A percentile compares a stretch with the other conserved stretches of the same genome.
Evolutionary conservation across 2,113 vertebrate species (phyloP).

Genomic region (Loxodonta africana): DNA sequence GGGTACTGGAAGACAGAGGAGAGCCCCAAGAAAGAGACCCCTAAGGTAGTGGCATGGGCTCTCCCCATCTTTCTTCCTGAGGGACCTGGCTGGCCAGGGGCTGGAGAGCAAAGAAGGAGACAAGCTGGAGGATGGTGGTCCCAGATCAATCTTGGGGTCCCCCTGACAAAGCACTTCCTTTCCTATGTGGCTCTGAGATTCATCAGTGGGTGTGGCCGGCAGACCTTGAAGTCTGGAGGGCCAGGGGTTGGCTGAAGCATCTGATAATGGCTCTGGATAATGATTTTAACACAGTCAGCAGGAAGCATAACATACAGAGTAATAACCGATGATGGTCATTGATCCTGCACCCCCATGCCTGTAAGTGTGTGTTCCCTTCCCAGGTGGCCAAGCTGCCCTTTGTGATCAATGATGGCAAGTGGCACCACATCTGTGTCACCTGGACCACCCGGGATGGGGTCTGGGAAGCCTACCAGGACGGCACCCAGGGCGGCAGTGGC

Average conservation of each 20-base stretch:
- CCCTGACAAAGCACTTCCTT: background rate
- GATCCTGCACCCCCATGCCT: rapidly evolving
- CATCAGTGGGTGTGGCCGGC: rapidly evolving
- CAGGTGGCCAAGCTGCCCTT: conserved; percentile 98
- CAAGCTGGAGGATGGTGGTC: background rate
- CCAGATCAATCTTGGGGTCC: background rate
- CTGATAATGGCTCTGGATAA: rapidly evolving
- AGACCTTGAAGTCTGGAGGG: rapidly evolving
- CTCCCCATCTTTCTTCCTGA: background rate
- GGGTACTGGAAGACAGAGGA: background rate
- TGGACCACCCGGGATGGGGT: conserved; percentile 98
- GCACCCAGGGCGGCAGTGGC: conserved; percentile 93
- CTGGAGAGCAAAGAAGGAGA: background rate
- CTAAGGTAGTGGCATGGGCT: background rate
- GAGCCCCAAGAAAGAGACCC: background rate
- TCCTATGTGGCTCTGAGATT: background rate
- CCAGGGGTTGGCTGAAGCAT: background rate
- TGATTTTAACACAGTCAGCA: background rate
- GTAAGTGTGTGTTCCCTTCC: rapidly evolving
- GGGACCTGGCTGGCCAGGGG: background rate
- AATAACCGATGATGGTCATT: rapidly evolving
- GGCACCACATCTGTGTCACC: conserved; percentile 98
- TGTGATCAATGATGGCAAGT: conserved; percentile 96
- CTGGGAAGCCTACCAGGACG: conserved; percentile 98
- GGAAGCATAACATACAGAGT: rapidly evolving